A percentile compares a stretch with the other conserved stretches of the same genome.
phyloP scores from a whole-genome alignment of 2,888 invertebrate genomes.

The Dilophus febrilis region DNA sequence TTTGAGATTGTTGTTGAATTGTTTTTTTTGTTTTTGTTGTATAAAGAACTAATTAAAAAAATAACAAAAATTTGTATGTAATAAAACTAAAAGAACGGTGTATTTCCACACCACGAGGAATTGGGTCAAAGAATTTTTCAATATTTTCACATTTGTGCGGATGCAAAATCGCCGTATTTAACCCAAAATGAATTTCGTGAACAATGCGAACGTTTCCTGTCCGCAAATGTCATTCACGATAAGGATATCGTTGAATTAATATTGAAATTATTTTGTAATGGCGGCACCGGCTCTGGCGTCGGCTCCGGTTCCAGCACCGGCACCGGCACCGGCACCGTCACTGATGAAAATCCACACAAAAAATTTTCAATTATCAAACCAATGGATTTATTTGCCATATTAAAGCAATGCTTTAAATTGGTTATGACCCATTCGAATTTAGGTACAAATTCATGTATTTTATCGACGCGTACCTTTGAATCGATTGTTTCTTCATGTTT shows the following conservation, averaged over 20 bases:
- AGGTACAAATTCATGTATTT: too few species aligned
- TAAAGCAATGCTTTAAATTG: constrained; percentile 58
- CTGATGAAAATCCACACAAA: too few species aligned
- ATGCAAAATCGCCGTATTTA: constrained; percentile 42
- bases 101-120: constrained; percentile 62
- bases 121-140: constrained; percentile 50
- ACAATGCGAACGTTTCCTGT: constrained; percentile 49
- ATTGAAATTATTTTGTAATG: constrained; percentile 43
- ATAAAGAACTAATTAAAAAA: constrained; percentile 4
- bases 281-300: too few species aligned
- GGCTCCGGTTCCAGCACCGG: too few species aligned
- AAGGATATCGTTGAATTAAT: constrained; percentile 46
- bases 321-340: too few species aligned
- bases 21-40: constrained; percentile 2
- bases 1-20: neutral
- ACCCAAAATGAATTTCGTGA: constrained; percentile 47
- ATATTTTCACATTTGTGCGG: constrained; percentile 40
- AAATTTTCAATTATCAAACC: constrained; percentile 41
- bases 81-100: too few species aligned
- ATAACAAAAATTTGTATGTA: constrained; percentile 8
- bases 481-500: constrained; percentile 66
- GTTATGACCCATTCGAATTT: constrained; percentile 38
- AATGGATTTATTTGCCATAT: constrained; percentile 43
- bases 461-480: constrained; percentile 43
- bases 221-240: constrained; percentile 41